Evolutionary conservation across 2,888 invertebrate species (phyloP), one percentile per base, ranked within the genome.

Genomic region (Drosophila imparisetae): DNA sequence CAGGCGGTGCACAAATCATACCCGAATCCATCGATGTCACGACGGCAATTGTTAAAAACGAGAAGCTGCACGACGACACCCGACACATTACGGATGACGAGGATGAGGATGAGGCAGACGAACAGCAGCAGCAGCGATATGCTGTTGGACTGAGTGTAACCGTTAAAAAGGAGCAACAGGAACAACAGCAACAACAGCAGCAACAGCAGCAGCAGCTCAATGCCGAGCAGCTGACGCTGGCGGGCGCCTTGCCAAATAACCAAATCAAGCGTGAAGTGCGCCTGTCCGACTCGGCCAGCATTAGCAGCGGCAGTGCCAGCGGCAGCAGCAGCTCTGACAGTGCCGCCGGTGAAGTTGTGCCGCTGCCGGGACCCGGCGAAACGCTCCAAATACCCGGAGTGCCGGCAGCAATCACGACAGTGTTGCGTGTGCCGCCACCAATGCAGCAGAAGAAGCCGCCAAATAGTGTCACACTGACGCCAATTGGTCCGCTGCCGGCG

Each of bases 201-300:
- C 74, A 52, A 15, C 59, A 59, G 27, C 65, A 80, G 15, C 73
- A 81, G 30, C 29, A 69, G 29, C 58, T 72, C 18, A 66, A 30
- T 62, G 72, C 53, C 66, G 90, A 63, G 71, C 66, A 82, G 55
- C 60, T 89, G 45, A 82, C 58, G 8, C 40, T 71, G 24, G 42
- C 62, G 11, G 60, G 57, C 0, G 84, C 91, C 34, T 89, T 92
- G 67, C 91, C 91, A 62, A 90, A 91, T 57, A 86, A 79, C 40
- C 92, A 92, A 79, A 92, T 93, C 27, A 93, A 93, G 66, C 91
- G 90, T 27, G 93, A 92, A 60, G 73, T 86, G 0, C 72, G 79
- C 0, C 32, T 86, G 2, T 79, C 86, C 13, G 88, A 84, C 18
- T 83, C 84, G 2, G 73, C 55, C 15, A 82, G 75, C 52, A 66